Evolutionary conservation across 64 coral and sea anemone species (phyloP), one percentile per base, ranked within the genome.

Genomic region (Montipora capricornis): DNA sequence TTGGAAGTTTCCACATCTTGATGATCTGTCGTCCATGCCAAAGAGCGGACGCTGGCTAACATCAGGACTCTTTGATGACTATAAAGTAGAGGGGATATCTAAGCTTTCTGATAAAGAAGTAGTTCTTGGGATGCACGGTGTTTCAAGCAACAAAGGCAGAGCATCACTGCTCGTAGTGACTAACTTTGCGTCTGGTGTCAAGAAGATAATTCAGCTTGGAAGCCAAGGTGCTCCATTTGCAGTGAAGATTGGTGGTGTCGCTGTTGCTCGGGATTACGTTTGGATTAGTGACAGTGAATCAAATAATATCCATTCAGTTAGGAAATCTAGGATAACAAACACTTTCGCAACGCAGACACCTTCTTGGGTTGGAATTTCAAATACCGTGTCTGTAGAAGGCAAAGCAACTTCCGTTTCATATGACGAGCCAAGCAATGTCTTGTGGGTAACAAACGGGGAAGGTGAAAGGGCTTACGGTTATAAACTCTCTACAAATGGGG

Each of bases 1-100:
- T n/a, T 96, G 95, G 83, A 99, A 99, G 14, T 99, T 91, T 68
- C 95, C 95, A 44, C 97, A 99, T 83, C 84, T 99, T 5, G 97
- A 99, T 74, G 97, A 99, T 87, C 88, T 99, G 14, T 95, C 97
- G 10, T 96, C 97, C 9, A 87, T 96, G 49, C 44, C 68, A 60
- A 80, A 89, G n/a, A 89, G 91, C 17, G 97, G 97, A 15, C 84
- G 92, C 51, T 99, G 97, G 97, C 89, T 96, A 5, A 94, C 91
- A 73, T 95, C 97, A 1, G 97, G 97, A 2, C 89, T 99, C 6
- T 99, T 99, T 84, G 97, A 96, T 45, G 90, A 99, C 45, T 99
- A 99, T 58, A 99, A 99, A 76, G 97, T 87, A 3, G 68, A 96
- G 44, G 92, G 92, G 15, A 96, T 96, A 44, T 74, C 97, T 1